Conservation (phyloP, 2,797 vertebrate species). For the Thripadectes ignobilis region DNA sequence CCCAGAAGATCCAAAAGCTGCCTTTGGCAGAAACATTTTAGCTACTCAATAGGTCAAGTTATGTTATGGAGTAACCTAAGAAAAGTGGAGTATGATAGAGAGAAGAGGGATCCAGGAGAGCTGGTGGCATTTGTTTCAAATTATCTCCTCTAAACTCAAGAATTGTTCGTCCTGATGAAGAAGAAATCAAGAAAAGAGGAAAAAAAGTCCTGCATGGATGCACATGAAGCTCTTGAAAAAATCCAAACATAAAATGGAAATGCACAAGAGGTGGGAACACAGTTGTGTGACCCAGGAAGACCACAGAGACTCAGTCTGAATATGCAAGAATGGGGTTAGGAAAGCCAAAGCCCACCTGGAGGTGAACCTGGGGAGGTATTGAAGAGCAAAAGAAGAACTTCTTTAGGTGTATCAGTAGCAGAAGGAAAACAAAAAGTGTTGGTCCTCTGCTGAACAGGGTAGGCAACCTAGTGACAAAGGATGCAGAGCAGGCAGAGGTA, state of each 20-base stretch:
- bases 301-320: neutral
- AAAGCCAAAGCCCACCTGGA: neutral
- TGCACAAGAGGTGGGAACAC: neutral
- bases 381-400: neutral
- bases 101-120: neutral
- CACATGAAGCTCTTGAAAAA: neutral
- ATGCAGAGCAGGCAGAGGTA: neutral
- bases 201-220: neutral
- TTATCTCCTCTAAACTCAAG: neutral
- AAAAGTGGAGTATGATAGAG: neutral
- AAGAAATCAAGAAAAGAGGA: neutral
- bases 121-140: neutral
- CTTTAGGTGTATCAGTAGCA: neutral
- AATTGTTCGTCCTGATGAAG: neutral
- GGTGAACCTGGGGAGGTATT: neutral
- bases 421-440: neutral
- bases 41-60: neutral
- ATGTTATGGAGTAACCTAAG: neutral
- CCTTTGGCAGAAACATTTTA: neutral
- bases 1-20: neutral
- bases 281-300: neutral
- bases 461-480: neutral
- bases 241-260: neutral
- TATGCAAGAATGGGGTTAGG: neutral
- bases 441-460: accelerated